A percentile compares a stretch with the other conserved stretches of the same genome.
Conservation (phyloP, 2,113 vertebrate genomes). For the Xiphophorus hellerii region DNA sequence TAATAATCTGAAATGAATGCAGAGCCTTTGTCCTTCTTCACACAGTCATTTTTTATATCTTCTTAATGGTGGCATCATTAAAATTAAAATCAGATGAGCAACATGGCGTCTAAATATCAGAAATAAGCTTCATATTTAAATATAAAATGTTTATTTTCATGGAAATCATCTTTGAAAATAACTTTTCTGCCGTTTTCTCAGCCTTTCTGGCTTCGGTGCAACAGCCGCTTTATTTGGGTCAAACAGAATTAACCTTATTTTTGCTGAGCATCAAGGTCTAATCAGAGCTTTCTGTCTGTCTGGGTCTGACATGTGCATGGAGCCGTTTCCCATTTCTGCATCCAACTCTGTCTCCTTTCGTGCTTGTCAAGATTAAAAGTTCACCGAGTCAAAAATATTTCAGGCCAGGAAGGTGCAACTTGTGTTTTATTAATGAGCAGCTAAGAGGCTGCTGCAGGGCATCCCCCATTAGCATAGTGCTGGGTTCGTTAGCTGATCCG, state of each 20-base stretch:
- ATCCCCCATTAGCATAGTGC: slow-evolving; percentile 54
- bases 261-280: background rate
- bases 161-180: background rate
- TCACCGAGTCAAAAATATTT: slow-evolving; percentile 42
- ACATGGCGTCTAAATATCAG: background rate
- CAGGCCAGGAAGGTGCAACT: slow-evolving; percentile 37
- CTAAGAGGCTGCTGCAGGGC: slow-evolving; percentile 68
- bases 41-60: background rate
- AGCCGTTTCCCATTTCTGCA: slow-evolving; percentile 19
- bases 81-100: background rate
- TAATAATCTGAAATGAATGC: background rate
- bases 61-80: background rate
- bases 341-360: slow-evolving; percentile 31
- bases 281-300: background rate
- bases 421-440: slow-evolving; percentile 69
- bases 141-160: background rate
- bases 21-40: background rate
- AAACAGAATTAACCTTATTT: slow-evolving; percentile 9
- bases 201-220: background rate
- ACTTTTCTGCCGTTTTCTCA: background rate
- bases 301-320: background rate
- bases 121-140: background rate
- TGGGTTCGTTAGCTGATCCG: slow-evolving; percentile 27
- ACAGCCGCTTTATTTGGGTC: background rate
- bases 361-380: slow-evolving; percentile 53